Evolutionary conservation across 92 coral and sea anemone species (phyloP).

Genomic region (Zoanthus gigantus): DNA sequence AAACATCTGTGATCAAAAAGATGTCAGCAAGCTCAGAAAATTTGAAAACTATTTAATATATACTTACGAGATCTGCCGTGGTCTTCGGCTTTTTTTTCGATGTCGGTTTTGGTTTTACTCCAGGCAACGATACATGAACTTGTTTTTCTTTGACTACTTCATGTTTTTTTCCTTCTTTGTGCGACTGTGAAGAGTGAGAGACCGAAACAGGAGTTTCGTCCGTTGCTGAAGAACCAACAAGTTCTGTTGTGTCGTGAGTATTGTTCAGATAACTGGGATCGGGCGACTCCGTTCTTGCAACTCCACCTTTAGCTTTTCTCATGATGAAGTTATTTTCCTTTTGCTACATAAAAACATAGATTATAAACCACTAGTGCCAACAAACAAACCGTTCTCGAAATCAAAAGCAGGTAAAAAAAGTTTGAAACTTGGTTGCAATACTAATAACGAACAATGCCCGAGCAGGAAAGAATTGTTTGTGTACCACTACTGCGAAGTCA

Average conservation of each 20-base stretch:
- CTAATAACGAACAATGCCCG: not conserved
- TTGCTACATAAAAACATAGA: slow-evolving; percentile 32
- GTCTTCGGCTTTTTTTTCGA: slow-evolving; percentile 90
- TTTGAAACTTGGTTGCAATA: not conserved
- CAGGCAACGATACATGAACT: slow-evolving; percentile 81
- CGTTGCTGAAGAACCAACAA: slow-evolving; percentile 37
- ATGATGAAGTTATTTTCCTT: slow-evolving; percentile 28
- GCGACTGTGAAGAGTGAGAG: slow-evolving; percentile 42
- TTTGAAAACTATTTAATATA: not conserved
- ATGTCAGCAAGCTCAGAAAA: slow-evolving; percentile 1
- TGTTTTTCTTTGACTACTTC: slow-evolving; percentile 76
- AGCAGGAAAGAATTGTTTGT: slow-evolving; percentile 5
- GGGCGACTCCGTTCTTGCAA: slow-evolving; percentile 43
- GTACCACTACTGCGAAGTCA: not conserved
- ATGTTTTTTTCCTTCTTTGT: slow-evolving; percentile 66
- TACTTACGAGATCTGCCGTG: slow-evolving; percentile 86
- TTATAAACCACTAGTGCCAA: not conserved
- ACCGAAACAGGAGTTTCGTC: slow-evolving; percentile 51
- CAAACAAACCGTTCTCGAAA: slow-evolving; percentile 7
- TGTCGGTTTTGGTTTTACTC: slow-evolving; percentile 84
- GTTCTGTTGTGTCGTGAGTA: slow-evolving; percentile 38
- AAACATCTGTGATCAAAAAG: slow-evolving; percentile 10
- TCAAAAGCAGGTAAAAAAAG: not conserved
- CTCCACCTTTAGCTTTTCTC: slow-evolving; percentile 70
- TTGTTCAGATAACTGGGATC: slow-evolving; percentile 31